These are phyloP conservation scores for Microplitis manilae DNA, from an alignment of 2,888 invertebrate genomes.

Conservation along the genomic window DNA sequence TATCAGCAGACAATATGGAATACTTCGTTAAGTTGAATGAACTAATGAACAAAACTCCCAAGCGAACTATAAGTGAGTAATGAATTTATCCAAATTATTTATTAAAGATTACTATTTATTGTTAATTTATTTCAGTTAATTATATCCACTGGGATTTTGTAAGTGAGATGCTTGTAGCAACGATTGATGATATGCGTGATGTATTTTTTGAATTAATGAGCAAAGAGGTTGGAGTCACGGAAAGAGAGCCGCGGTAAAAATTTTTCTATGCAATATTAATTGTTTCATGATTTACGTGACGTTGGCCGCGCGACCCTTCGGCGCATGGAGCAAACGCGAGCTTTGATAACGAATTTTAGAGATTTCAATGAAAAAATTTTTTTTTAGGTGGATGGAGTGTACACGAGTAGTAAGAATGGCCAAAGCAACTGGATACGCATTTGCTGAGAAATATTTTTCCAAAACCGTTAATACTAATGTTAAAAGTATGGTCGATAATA, in stretches of 20 bases:
- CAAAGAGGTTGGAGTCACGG: conserved; percentile 42
- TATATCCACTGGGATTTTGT: conserved; percentile 53
- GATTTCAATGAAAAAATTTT: too few relatives aligned
- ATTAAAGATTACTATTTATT: not conserved
- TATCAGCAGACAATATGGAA: conserved; percentile 17
- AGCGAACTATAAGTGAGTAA: conserved; percentile 48
- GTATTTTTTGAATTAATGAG: conserved; percentile 28
- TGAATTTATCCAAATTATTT: not conserved
- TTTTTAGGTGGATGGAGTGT: not conserved
- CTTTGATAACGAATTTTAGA: too few relatives aligned
- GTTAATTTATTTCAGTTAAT: not conserved
- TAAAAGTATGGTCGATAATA: conserved; percentile 73
- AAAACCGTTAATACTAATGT: conserved; percentile 44
- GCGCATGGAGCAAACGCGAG: too few relatives aligned
- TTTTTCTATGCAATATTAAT: not conserved
- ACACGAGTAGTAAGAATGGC: not conserved
- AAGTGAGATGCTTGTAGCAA: conserved; percentile 43
- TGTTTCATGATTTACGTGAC: too few relatives aligned
- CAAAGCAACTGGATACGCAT: not conserved
- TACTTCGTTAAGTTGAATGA: conserved; percentile 26
- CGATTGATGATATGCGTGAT: conserved; percentile 43
- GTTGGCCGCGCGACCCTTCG: too few relatives aligned
- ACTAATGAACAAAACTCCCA: conserved; percentile 44
- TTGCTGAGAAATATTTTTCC: not conserved
- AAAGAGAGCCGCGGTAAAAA: conserved; percentile 33